Evolutionary conservation across 1,140 invertebrate genomes (phyloP).

Genomic region (Cotesia typhae): DNA sequence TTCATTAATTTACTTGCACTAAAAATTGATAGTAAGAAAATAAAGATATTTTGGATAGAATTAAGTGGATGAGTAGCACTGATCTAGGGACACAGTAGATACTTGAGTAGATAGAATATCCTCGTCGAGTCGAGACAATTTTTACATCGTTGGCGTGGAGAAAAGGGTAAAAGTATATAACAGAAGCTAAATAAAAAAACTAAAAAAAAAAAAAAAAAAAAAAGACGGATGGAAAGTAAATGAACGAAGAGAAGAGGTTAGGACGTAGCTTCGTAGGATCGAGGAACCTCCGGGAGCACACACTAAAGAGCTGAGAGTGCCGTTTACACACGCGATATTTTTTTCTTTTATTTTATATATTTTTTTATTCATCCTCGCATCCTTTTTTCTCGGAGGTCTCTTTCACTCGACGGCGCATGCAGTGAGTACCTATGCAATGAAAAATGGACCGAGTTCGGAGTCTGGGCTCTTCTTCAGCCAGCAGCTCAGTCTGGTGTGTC

Average conservation of each 20-base stretch:
- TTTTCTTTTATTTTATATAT: neutral
- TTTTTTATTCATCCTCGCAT: too few species aligned
- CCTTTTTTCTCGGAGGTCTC: neutral
- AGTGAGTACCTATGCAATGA: constrained; percentile 12
- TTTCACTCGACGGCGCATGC: neutral
- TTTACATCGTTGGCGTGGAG: too few species aligned
- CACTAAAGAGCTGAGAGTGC: constrained; percentile 23
- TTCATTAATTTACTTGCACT: too few species aligned
- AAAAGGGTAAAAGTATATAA: too few species aligned
- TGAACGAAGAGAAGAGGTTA: neutral
- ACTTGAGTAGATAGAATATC: constrained; percentile 15
- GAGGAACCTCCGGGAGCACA: neutral
- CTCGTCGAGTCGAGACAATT: constrained; percentile 5
- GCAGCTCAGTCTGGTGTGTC: neutral
- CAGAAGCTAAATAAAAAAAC: too few species aligned
- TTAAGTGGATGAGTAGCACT: constrained; percentile 14
- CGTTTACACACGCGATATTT: constrained; percentile 16
- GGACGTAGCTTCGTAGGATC: neutral
- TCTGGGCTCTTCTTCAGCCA: too few species aligned
- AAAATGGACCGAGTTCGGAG: constrained; percentile 11
- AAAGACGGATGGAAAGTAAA: neutral
- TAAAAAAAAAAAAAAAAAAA: too few species aligned
- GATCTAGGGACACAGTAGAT: constrained; percentile 6
- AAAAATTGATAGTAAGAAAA: neutral
- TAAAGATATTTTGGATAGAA: neutral